Conservation (phyloP, 2,113 vertebrate genomes). For the Puntigrus tetrazona region DNA sequence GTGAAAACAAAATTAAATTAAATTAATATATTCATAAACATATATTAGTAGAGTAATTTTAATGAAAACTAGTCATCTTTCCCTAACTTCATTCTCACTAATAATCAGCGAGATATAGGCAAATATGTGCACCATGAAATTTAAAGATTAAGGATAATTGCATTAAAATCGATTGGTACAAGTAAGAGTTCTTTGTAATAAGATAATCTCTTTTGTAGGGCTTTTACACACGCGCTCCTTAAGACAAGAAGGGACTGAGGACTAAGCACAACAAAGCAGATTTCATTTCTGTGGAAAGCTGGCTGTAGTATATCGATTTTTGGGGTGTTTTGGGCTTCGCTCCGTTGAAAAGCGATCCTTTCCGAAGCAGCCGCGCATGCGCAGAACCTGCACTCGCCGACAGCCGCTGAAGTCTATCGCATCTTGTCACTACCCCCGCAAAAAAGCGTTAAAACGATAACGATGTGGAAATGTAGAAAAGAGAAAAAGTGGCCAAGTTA, state of each 20-base stretch:
- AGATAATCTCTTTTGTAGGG: not conserved
- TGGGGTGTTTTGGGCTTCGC: not conserved
- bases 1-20: too few species aligned
- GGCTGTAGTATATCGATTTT: slow-evolving; percentile 21
- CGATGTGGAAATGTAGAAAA: not conserved
- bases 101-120: too few species aligned
- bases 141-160: not conserved
- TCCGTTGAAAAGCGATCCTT: not conserved
- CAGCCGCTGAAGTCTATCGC: not conserved
- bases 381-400: not conserved
- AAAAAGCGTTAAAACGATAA: not conserved
- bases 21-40: not conserved
- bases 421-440: not conserved
- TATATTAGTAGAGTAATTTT: not conserved
- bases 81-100: not conserved
- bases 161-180: not conserved
- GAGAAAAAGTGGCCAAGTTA: too few species aligned
- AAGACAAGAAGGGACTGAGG: too few species aligned
- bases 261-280: not conserved
- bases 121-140: not conserved
- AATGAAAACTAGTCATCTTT: not conserved
- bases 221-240: not conserved
- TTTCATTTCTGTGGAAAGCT: not conserved
- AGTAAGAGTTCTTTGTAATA: not conserved
- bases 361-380: slow-evolving; percentile 11